phyloP scores from a whole-genome alignment of 2,797 vertebrate genomes.

The Ptychobarbus kaznakovi region DNA sequence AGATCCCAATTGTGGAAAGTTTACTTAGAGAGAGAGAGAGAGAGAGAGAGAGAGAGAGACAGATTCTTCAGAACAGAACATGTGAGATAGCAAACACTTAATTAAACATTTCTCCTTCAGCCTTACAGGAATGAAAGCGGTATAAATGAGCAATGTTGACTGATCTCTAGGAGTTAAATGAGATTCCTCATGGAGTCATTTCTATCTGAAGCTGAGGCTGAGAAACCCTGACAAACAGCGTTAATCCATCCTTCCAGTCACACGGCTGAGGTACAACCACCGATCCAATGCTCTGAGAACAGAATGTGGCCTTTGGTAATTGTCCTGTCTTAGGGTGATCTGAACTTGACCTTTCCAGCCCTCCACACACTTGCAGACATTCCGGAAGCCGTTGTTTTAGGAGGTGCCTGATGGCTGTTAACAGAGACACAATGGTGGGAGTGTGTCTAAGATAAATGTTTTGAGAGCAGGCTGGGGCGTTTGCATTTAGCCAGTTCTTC shows the following conservation, averaged over 20 bases:
- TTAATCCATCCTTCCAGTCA: not conserved
- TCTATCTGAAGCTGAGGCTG: slow-evolving; percentile 51
- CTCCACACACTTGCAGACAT: slow-evolving; percentile 37
- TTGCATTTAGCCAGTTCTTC: slow-evolving; percentile 15
- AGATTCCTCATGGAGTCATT: slow-evolving; percentile 61
- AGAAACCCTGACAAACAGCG: slow-evolving; percentile 54
- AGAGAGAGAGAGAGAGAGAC: slow-evolving; percentile 28
- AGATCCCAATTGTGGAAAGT: slow-evolving; percentile 62
- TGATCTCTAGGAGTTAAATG: slow-evolving; percentile 58
- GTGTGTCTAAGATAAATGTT: slow-evolving; percentile 54
- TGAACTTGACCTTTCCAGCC: slow-evolving; percentile 36
- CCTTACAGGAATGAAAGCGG: slow-evolving; percentile 59
- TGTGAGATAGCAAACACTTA: slow-evolving; percentile 49
- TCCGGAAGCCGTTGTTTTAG: slow-evolving; percentile 64
- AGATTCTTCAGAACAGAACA: slow-evolving; percentile 36
- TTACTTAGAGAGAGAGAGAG: slow-evolving; percentile 46
- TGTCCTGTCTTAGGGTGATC: slow-evolving; percentile 6
- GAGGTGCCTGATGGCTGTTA: slow-evolving; percentile 62
- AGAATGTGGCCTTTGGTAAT: not conserved
- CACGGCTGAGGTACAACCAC: not conserved
- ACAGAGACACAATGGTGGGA: slow-evolving; percentile 68
- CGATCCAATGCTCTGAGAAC: slow-evolving; percentile 7
- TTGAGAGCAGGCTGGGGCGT: slow-evolving; percentile 24
- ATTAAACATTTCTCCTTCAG: slow-evolving; percentile 59
- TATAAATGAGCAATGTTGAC: slow-evolving; percentile 58